Base-by-base conservation (phyloP, 2,888 invertebrate genomes). In the Heterodera filipjevi region DNA sequence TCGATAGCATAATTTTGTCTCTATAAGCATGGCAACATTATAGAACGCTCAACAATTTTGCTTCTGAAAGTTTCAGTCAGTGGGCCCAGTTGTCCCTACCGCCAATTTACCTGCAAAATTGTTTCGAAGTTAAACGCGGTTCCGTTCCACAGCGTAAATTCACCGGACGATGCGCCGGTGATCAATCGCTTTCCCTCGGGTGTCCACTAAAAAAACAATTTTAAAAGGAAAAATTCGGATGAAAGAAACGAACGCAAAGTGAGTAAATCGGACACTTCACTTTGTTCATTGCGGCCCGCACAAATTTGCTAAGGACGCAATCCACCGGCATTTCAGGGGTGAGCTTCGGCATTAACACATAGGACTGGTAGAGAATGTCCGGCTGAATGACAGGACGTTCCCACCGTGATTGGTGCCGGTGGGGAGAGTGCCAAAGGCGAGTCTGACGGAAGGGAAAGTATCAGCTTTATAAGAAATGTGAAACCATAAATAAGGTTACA, bases 41-140 rank as follows among this genome's bases (percentile, higher is more conserved):
- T n/a, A n/a, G n/a, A n/a, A n/a, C n/a, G n/a, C n/a, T n/a, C n/a
- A n/a, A n/a, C n/a, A n/a, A n/a, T n/a, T n/a, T n/a, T n/a, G n/a
- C n/a, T n/a, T n/a, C n/a, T n/a, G n/a, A n/a, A n/a, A n/a, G n/a
- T n/a, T n/a, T n/a, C n/a, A n/a, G n/a, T n/a, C n/a, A n/a, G n/a
- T n/a, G n/a, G n/a, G n/a, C n/a, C n/a, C n/a, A n/a, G n/a, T n/a
- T n/a, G n/a, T n/a, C n/a, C n/a, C n/a, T n/a, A n/a, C n/a, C n/a
- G 2, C 39, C 64, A 6, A 64, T 14, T 22, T 64, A 95, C 95
- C 93, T 99, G 99, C 73, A 99, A 92, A 90, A 99, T 99, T n/a
- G 99, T 99, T 92, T 99, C 99, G 91, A 99, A 99, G 91, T 99
- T 99, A 91, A 99, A 99, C n/a, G 98, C 99, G 44, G 99, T 92